Evolutionary conservation across 2,113 vertebrate genomes (phyloP).

Genomic region (Pangasianodon gigas): DNA sequence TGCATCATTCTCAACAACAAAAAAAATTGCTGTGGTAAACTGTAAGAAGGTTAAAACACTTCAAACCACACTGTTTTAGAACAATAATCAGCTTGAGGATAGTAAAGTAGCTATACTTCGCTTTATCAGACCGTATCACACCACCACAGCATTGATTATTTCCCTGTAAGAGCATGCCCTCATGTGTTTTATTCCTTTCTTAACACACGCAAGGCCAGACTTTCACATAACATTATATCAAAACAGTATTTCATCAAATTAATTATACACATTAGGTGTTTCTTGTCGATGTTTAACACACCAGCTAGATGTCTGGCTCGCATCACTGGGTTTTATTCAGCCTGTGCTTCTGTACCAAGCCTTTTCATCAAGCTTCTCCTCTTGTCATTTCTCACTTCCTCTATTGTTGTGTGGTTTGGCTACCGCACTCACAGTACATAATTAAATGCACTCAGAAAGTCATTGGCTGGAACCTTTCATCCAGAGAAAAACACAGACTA

Average conservation of each 20-base stretch:
- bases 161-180: too few species aligned
- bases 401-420: constrained; percentile 7
- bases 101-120: too few species aligned
- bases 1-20: too few species aligned
- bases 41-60: too few species aligned
- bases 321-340: constrained; percentile 1
- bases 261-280: neutral
- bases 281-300: neutral
- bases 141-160: too few species aligned
- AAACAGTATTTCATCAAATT: neutral
- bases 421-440: neutral
- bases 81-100: too few species aligned
- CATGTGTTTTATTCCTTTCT: neutral
- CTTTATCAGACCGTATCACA: too few species aligned
- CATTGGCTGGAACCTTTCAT: neutral
- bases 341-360: neutral
- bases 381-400: constrained; percentile 1
- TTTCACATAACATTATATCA: neutral
- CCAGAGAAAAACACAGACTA: neutral
- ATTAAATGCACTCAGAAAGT: constrained; percentile 17
- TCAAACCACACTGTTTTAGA: too few species aligned
- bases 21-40: too few species aligned
- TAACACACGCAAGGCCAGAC: neutral
- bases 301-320: neutral
- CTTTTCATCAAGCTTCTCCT: neutral